Evolutionary conservation across 2,113 vertebrate genomes (phyloP).

Genomic region (Mesembrinibis cayennensis): DNA sequence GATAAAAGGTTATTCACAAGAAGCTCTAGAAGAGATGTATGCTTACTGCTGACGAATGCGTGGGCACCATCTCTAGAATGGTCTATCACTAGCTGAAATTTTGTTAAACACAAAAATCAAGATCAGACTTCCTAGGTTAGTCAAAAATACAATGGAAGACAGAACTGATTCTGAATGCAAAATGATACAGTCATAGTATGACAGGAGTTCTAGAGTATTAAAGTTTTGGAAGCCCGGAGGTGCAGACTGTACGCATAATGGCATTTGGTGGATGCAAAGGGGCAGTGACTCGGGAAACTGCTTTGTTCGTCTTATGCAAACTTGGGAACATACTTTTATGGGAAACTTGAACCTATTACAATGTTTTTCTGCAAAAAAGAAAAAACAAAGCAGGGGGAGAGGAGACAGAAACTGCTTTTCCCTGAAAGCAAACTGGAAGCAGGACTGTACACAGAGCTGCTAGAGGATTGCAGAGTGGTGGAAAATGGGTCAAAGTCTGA

Average conservation of each 20-base stretch:
- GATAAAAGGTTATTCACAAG: not conserved
- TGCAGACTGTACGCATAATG: not conserved
- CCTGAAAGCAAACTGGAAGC: not conserved
- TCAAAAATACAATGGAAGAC: not conserved
- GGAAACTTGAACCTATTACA: not conserved
- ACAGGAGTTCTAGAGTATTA: not conserved
- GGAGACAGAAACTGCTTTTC: not conserved
- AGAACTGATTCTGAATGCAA: not conserved
- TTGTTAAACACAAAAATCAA: not conserved
- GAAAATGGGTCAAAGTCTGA: not conserved
- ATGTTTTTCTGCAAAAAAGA: not conserved
- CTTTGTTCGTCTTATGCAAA: not conserved
- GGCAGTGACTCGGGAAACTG: not conserved
- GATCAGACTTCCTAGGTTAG: not conserved
- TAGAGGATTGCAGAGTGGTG: not conserved
- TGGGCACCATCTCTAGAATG: not conserved
- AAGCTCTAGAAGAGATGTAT: not conserved
- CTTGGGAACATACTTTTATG: not conserved
- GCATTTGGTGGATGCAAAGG: not conserved
- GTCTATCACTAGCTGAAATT: not conserved
- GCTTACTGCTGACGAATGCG: not conserved
- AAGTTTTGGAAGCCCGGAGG: not conserved
- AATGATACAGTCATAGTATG: not conserved
- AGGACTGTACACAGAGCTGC: not conserved
- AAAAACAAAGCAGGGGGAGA: accelerated